These are phyloP conservation scores for Melierax canorus DNA, from an alignment of 2,113 vertebrate species.

Conservation along the genomic window DNA sequence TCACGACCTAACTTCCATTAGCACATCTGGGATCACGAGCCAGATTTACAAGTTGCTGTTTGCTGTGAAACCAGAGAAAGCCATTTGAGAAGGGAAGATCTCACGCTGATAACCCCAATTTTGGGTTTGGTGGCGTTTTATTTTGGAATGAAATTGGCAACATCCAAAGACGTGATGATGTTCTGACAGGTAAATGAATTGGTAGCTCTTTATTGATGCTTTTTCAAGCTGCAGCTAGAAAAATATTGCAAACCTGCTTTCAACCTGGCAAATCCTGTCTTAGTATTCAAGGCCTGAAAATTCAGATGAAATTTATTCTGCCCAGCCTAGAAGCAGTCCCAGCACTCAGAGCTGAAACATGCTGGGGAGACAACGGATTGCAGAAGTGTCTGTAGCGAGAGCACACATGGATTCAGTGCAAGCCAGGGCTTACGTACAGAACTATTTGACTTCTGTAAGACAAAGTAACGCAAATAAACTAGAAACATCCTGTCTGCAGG, in stretches of 20 bases:
- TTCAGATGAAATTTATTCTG: not conserved
- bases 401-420: fast-evolving
- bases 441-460: not conserved
- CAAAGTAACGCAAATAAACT: not conserved
- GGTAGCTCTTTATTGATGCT: fast-evolving
- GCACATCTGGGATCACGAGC: not conserved
- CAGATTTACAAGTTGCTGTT: not conserved
- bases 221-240: not conserved
- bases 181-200: not conserved
- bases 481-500: not conserved
- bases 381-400: not conserved
- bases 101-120: fast-evolving
- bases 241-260: not conserved
- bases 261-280: not conserved
- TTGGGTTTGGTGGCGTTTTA: not conserved
- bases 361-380: fast-evolving
- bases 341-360: not conserved
- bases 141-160: not conserved
- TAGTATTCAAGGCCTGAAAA: not conserved
- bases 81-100: not conserved
- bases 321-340: not conserved
- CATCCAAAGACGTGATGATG: not conserved
- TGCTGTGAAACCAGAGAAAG: not conserved
- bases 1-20: not conserved
- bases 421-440: fast-evolving